Conservation (phyloP, 2,797 vertebrate genomes). For the Gobionotothen gibberifrons region DNA sequence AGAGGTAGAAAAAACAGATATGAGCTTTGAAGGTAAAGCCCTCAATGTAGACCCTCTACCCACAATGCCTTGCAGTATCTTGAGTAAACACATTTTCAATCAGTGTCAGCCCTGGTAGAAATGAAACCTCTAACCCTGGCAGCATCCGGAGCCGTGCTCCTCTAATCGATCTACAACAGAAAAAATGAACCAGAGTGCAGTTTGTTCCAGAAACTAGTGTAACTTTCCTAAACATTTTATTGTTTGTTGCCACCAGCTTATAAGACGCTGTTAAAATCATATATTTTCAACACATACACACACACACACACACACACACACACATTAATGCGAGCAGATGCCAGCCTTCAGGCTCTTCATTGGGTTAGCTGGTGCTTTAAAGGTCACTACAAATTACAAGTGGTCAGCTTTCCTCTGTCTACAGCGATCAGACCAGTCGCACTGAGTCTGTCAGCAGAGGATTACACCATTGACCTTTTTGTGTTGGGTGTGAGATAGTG, state of each 20-base stretch:
- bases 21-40: background rate
- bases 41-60: background rate
- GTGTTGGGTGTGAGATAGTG: conserved; percentile 28
- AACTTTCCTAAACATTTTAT: background rate
- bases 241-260: conserved; percentile 13
- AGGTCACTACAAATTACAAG: conserved; percentile 76
- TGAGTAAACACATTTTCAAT: conserved; percentile 19
- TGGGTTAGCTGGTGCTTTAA: conserved; percentile 49
- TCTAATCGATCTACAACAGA: background rate
- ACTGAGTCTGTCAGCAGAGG: conserved; percentile 50
- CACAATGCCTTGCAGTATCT: conserved; percentile 22
- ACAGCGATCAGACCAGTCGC: conserved; percentile 46
- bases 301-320: conserved; percentile 32
- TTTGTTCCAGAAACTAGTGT: background rate
- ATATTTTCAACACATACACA: conserved; percentile 11
- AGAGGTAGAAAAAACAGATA: background rate
- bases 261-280: conserved; percentile 1
- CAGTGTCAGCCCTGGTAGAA: background rate
- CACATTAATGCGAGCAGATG: conserved; percentile 47
- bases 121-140: conserved; percentile 10
- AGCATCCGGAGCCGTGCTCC: background rate
- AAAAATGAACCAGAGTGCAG: background rate
- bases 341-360: conserved; percentile 57
- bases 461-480: conserved; percentile 74
- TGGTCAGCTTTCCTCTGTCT: conserved; percentile 63